These are phyloP conservation scores for Ciconia maguari DNA, from an alignment of 2,113 vertebrate genomes.

Conservation along the genomic window DNA sequence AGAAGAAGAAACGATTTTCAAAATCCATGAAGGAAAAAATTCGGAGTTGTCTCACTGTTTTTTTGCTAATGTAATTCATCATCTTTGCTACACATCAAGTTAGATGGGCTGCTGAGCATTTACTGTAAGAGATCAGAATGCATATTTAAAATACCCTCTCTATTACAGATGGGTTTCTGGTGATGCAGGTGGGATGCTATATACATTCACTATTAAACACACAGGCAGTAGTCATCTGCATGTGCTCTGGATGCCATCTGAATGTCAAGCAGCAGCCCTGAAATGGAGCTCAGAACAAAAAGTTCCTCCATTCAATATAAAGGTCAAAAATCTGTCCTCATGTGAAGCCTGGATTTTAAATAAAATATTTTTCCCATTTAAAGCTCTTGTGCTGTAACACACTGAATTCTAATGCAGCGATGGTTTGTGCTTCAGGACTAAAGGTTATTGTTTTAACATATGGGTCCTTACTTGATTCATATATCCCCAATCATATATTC, in stretches of 20 bases:
- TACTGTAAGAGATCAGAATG: background rate
- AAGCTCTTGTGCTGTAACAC: background rate
- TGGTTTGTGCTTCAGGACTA: background rate
- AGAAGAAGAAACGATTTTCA: background rate
- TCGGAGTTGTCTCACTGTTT: background rate
- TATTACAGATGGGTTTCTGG: background rate
- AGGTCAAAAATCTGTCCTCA: background rate
- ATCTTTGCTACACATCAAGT: background rate
- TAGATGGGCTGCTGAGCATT: background rate
- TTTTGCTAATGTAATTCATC: background rate
- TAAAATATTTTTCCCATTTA: background rate
- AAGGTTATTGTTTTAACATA: background rate
- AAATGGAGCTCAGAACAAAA: background rate
- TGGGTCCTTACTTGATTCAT: background rate
- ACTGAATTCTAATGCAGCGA: background rate
- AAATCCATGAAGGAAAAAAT: background rate
- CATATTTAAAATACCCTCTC: background rate
- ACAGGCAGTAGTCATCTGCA: background rate
- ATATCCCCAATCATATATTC: background rate
- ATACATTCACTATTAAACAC: background rate
- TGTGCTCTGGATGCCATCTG: background rate
- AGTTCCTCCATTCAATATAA: background rate
- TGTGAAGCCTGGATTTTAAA: background rate
- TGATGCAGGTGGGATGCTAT: background rate
- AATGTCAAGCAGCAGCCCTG: background rate